Percentiles rank a stretch among this genome's conserved stretches.
These are phyloP conservation scores for Dendrocincla tyrannina DNA, from an alignment of 2,797 vertebrate genomes.

Conservation along the genomic window DNA sequence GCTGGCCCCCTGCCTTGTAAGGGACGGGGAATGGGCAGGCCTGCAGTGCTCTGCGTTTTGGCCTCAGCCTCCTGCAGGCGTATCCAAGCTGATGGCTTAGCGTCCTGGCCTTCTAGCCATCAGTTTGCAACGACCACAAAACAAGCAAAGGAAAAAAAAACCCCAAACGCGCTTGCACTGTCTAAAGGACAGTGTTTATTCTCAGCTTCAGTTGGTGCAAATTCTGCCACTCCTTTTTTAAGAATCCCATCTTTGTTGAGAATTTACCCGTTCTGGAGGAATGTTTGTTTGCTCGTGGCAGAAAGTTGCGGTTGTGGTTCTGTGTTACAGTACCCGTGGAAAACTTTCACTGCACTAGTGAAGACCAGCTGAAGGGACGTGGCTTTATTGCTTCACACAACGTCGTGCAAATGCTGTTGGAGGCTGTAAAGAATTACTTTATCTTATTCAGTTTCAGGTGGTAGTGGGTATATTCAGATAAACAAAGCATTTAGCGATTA, in stretches of 20 bases:
- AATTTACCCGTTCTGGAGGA: background rate
- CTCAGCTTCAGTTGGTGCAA: background rate
- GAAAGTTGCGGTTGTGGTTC: background rate
- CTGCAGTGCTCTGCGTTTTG: accelerated
- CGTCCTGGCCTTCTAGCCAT: no score
- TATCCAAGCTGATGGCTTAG: accelerated
- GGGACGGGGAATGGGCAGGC: accelerated
- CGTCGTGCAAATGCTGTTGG: background rate
- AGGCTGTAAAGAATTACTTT: background rate
- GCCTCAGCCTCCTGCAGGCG: accelerated
- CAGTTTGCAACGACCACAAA: background rate
- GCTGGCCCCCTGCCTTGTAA: accelerated
- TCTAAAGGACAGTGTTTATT: background rate
- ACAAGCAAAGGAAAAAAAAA: background rate
- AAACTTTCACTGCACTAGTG: background rate
- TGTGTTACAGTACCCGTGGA: background rate
- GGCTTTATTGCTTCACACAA: background rate
- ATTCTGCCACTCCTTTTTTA: background rate
- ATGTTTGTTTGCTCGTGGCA: background rate
- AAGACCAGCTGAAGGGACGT: background rate
- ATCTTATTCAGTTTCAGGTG: accelerated
- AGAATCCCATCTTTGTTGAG: background rate
- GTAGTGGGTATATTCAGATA: background rate
- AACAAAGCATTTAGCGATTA: background rate
- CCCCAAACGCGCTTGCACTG: accelerated